Evolutionary conservation across 1,140 invertebrate species (phyloP), one percentile per base, ranked within the genome.

Genomic region (Globodera ellingtonae): DNA sequence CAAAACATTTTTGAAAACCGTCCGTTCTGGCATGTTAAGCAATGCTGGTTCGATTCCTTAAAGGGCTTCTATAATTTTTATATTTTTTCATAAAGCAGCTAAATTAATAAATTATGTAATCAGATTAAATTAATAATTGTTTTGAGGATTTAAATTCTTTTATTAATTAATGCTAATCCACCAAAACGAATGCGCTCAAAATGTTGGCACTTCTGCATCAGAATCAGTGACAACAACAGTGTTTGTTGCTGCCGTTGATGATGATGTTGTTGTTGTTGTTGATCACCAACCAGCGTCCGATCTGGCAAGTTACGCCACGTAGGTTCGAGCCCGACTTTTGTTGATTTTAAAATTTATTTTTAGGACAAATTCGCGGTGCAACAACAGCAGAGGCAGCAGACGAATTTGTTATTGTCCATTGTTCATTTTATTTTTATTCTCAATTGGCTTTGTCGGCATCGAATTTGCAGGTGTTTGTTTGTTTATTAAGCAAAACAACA

Each of bases 391-490:
- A 35, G 35, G 35, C 35, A 35, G 35, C 67, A 70, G 46, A 47
- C 13, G 5, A 6, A 1, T 18, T 18, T 15, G n/a, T 72, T 72
- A 13, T 72, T 72, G 5, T 72, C 13, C 70, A 72, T 72, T 72
- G 2, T 18, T 18, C 10, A 72, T 72, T 72, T 13, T 52, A 5
- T n/a, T 52, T 48, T 13, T n/a, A 44, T 8, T 47, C 35, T 35
- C 35, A n/a, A 6, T 72, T n/a, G 15, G 1, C 50, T n/a, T 72
- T n/a, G 46, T 72, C 10, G 6, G 56, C 10, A 72, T 13, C 70
- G 5, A 72, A 72, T 72, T 72, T 72, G 70, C 13, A 62, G 56
- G 56, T 62, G 56, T 15, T 62, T 62, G 35, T 35, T 24, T n/a
- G n/a, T n/a, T 35, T 35, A 35, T 35, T 35, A 35, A 35, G 35